phyloP scores from a whole-genome alignment of 2,888 invertebrate genomes.

The Malachius bipustulatus region DNA sequence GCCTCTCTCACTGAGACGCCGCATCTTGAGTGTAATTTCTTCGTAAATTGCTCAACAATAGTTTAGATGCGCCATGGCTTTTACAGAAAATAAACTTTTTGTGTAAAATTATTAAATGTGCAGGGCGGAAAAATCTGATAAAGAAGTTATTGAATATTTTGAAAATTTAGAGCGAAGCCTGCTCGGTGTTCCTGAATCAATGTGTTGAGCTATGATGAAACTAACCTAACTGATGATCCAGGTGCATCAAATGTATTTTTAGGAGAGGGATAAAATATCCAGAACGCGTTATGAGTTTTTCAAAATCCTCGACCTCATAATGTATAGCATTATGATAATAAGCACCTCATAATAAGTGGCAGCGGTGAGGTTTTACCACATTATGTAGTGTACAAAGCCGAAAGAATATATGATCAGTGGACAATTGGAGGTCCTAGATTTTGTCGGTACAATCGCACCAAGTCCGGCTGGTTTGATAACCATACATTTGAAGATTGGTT shows the following conservation, averaged over 20 bases:
- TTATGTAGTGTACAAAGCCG: conserved; percentile 26
- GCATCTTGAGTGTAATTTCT: too few species aligned
- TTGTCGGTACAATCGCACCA: conserved; percentile 23
- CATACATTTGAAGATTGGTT: conserved; percentile 19
- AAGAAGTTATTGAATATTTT: conserved; percentile 15
- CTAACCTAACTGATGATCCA: conserved; percentile 27
- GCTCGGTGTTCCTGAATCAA: conserved; percentile 15
- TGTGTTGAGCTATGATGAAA: conserved; percentile 20
- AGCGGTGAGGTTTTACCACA: conserved; percentile 21
- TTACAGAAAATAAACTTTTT: too few species aligned
- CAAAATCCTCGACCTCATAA: conserved; percentile 25
- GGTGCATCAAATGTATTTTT: conserved; percentile 18
- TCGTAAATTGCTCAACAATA: too few species aligned
- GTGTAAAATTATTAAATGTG: too few species aligned
- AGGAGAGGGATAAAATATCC: conserved; percentile 22
- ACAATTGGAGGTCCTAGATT: conserved; percentile 23
- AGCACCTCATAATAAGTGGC: conserved; percentile 22
- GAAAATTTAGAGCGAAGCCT: conserved; percentile 11
- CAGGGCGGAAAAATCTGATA: conserved; percentile 13
- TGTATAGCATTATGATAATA: too few species aligned
- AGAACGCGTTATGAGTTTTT: conserved; percentile 22
- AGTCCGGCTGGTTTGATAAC: conserved; percentile 22
- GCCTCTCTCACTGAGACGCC: too few species aligned
- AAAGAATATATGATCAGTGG: conserved; percentile 25
- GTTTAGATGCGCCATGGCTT: too few species aligned